Evolutionary conservation across 35 echinoderm and acorn worm species (phyloP).

Genomic region (Anneissia japonica): DNA sequence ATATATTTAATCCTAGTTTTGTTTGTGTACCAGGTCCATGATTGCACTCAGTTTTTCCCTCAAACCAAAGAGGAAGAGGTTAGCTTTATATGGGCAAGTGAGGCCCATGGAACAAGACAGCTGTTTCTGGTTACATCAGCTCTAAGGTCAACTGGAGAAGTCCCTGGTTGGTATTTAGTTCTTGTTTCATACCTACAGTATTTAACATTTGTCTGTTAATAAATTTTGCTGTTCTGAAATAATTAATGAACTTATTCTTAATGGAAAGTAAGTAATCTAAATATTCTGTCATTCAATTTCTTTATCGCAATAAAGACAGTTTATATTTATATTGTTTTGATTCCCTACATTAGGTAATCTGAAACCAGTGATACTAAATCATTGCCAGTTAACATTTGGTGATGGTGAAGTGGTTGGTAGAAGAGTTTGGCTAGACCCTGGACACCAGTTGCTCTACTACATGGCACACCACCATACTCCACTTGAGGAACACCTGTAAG

Average conservation of each 20-base stretch:
- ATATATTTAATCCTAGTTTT: too few relatives aligned
- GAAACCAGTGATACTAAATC: constrained; percentile 71
- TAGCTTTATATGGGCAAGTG: constrained; percentile 93
- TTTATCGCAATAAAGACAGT: background rate
- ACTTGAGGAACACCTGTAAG: constrained; percentile 98
- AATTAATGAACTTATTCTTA: too few relatives aligned
- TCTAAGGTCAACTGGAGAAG: constrained; percentile 48
- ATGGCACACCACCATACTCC: constrained; percentile 88
- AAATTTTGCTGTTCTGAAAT: too few relatives aligned
- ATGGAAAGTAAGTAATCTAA: too few relatives aligned
- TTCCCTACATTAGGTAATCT: constrained; percentile 53
- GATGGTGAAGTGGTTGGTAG: constrained; percentile 73
- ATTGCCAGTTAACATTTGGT: constrained; percentile 62
- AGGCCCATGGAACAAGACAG: constrained; percentile 70
- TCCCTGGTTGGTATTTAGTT: constrained; percentile 41
- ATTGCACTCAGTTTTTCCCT: constrained; percentile 82
- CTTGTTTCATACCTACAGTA: background rate
- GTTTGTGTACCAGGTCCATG: constrained; percentile 75
- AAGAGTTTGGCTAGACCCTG: constrained; percentile 77
- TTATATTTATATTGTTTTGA: background rate
- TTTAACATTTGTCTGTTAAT: too few relatives aligned
- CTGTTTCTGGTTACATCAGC: constrained; percentile 84
- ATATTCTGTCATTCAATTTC: too few relatives aligned
- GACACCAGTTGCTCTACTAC: constrained; percentile 66
- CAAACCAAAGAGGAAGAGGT: constrained; percentile 78